Evolutionary conservation across 1,140 invertebrate genomes (phyloP).

Genomic region (Hyles euphorbiae): DNA sequence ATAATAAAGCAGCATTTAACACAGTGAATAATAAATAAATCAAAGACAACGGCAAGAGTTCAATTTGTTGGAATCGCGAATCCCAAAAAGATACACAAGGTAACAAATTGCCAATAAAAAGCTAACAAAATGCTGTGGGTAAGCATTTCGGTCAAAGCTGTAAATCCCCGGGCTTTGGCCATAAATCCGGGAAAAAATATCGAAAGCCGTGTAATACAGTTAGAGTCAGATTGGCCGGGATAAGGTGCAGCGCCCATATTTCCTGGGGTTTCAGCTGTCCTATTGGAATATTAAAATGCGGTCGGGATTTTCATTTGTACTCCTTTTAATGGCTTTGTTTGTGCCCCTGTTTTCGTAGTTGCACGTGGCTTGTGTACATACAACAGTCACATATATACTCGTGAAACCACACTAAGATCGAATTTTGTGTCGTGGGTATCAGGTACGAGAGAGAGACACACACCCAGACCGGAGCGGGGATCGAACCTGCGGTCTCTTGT

Average conservation of each 20-base stretch:
- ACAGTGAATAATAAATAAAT: slow-evolving; percentile 16
- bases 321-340: too few species aligned
- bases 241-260: slow-evolving; percentile 28
- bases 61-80: slow-evolving; percentile 48
- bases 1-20: too few species aligned
- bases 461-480: too few species aligned
- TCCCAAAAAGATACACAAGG: slow-evolving; percentile 56
- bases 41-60: slow-evolving; percentile 38
- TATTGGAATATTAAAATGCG: slow-evolving; percentile 17
- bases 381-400: too few species aligned
- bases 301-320: too few species aligned
- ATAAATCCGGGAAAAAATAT: slow-evolving; percentile 61
- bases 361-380: too few species aligned
- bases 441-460: too few species aligned
- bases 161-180: slow-evolving; percentile 47
- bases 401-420: too few species aligned
- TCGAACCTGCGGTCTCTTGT: too few species aligned
- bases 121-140: slow-evolving; percentile 62
- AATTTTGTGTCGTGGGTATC: too few species aligned
- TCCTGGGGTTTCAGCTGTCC: slow-evolving; percentile 21
- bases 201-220: slow-evolving; percentile 55
- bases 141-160: slow-evolving; percentile 63
- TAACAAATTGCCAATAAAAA: slow-evolving; percentile 69
- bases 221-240: slow-evolving; percentile 36
- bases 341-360: too few species aligned